Percentiles rank a stretch among this genome's conserved stretches.
Evolutionary conservation across 2,888 invertebrate genomes (phyloP).

Genomic region (Ptychoptera contaminata): DNA sequence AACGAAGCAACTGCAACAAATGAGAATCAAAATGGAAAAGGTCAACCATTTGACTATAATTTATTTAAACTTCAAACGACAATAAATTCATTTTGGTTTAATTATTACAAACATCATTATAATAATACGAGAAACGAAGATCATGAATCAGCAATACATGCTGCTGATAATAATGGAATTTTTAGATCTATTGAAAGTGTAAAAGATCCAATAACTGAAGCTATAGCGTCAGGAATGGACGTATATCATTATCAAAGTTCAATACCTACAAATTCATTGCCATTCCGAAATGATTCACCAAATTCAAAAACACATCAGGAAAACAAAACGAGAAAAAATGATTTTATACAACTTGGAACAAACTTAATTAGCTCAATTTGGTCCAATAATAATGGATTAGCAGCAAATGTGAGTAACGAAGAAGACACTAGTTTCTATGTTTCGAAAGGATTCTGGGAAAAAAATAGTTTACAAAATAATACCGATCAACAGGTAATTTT

Average conservation of each 20-base stretch:
- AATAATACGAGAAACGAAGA: constrained; percentile 14
- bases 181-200: too few relatives aligned
- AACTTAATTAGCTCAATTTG: constrained; percentile 38
- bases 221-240: too few relatives aligned
- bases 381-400: constrained; percentile 24
- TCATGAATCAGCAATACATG: constrained; percentile 11
- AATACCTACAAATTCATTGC: not conserved
- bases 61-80: not conserved
- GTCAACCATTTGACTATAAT: not conserved
- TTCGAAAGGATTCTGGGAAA: constrained; percentile 12
- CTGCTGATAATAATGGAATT: not conserved
- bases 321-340: constrained; percentile 8
- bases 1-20: constrained; percentile 4
- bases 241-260: not conserved
- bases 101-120: constrained; percentile 20
- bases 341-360: constrained; percentile 25
- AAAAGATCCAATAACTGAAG: too few relatives aligned
- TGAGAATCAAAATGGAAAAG: not conserved
- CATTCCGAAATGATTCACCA: constrained; percentile 5
- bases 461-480: not conserved
- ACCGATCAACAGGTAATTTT: not conserved
- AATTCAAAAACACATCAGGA: constrained; percentile 5
- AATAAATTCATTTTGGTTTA: constrained; percentile 17
- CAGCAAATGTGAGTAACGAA: constrained; percentile 16
- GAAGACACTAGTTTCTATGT: constrained; percentile 21